Percentiles rank a stretch among this genome's conserved stretches.
These are phyloP conservation scores for Periplaneta americana DNA, from an alignment of 1,140 invertebrate genomes.

Conservation along the genomic window DNA sequence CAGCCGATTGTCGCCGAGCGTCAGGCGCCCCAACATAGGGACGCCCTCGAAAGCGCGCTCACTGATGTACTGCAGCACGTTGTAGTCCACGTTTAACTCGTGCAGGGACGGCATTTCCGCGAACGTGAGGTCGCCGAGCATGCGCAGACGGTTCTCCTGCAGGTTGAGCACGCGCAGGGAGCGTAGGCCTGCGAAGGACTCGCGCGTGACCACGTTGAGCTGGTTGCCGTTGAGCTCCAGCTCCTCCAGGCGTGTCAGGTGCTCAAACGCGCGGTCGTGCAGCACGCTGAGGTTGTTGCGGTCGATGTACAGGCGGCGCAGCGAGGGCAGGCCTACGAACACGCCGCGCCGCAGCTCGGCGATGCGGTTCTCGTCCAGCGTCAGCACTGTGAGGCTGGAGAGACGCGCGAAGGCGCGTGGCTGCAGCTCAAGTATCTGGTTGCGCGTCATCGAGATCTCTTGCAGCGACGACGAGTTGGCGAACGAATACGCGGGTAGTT, in stretches of 20 bases:
- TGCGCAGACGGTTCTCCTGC: conserved; percentile 59
- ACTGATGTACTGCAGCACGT: conserved; percentile 60
- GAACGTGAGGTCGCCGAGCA: conserved; percentile 68
- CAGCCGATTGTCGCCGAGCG: conserved; percentile 67
- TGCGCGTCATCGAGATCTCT: conserved; percentile 5
- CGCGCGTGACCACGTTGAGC: conserved; percentile 57
- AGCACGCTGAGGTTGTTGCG: conserved; percentile 67
- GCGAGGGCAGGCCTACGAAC: conserved; percentile 61
- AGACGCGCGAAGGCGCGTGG: conserved; percentile 62
- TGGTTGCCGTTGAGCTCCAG: conserved; percentile 65
- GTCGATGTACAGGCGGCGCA: conserved; percentile 58
- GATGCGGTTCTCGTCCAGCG: conserved; percentile 65
- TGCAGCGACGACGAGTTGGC: conserved; percentile 59
- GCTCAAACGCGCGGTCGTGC: conserved; percentile 62
- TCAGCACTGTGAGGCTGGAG: conserved; percentile 54
- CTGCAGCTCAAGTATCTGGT: conserved; percentile 51
- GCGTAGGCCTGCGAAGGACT: conserved; percentile 62
- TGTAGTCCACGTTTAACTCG: conserved; percentile 65
- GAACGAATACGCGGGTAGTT: conserved; percentile 59
- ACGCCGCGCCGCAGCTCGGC: conserved; percentile 60
- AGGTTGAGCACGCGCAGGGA: conserved; percentile 59
- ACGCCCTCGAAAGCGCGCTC: conserved; percentile 65
- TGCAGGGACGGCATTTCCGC: conserved; percentile 62
- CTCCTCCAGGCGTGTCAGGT: conserved; percentile 55
- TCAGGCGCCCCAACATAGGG: conserved; percentile 56